Evolutionary conservation across 1,140 invertebrate genomes (phyloP).

Genomic region (Diachasma alloeum): DNA sequence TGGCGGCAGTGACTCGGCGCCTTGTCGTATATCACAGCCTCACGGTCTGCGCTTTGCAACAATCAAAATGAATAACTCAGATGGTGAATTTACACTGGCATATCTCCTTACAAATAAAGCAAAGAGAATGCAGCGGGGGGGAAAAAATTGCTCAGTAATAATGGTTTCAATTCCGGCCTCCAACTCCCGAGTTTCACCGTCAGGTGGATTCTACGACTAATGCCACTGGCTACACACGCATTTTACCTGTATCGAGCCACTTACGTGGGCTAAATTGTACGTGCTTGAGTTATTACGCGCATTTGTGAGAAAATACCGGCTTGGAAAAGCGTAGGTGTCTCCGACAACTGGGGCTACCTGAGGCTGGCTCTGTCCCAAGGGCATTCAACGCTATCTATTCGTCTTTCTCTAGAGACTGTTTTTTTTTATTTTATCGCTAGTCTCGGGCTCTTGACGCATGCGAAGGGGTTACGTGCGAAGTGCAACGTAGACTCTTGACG

Average conservation of each 20-base stretch:
- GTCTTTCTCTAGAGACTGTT: neutral
- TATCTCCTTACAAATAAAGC: neutral
- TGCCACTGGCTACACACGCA: neutral
- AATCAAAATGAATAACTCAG: neutral
- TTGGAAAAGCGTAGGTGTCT: conserved; percentile 9
- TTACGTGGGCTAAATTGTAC: neutral
- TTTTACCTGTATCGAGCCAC: neutral
- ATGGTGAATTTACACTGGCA: neutral
- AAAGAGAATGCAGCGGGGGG: neutral
- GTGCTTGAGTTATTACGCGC: neutral
- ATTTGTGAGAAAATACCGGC: neutral
- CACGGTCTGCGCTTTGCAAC: neutral
- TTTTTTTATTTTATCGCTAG: neutral
- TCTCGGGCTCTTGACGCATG: neutral
- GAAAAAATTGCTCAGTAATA: neutral
- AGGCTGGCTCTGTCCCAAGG: conserved; percentile 10
- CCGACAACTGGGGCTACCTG: neutral
- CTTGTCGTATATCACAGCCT: neutral
- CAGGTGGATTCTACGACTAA: neutral
- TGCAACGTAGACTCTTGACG: neutral
- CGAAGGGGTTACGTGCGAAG: neutral
- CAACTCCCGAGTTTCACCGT: neutral
- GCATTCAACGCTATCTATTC: neutral
- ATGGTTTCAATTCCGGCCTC: neutral
- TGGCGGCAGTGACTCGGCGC: neutral